A percentile compares a stretch with the other conserved stretches of the same genome.
Evolutionary conservation across 2,888 invertebrate species (phyloP).

Genomic region (Villa cingulata): DNA sequence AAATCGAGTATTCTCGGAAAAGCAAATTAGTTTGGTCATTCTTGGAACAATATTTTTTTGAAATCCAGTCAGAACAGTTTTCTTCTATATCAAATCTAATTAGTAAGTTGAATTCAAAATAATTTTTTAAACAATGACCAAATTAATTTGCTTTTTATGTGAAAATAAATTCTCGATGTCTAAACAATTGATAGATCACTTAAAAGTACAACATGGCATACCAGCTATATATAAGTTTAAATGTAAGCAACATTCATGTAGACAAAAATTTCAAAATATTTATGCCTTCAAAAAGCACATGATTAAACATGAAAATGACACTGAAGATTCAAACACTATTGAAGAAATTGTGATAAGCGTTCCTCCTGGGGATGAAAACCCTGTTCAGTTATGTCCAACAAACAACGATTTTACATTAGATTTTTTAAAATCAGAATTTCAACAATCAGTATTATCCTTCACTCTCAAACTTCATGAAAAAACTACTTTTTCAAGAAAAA

Average conservation of each 20-base stretch:
- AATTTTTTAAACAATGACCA: background rate
- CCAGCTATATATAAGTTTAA: slow-evolving; percentile 1
- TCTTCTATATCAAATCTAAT: too few relatives aligned
- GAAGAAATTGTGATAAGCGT: background rate
- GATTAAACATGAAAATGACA: too few relatives aligned
- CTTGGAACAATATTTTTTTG: slow-evolving; percentile 6
- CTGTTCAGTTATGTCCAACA: too few relatives aligned
- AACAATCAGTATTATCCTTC: background rate
- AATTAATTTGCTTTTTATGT: background rate
- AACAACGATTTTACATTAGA: background rate
- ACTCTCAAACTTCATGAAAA: background rate
- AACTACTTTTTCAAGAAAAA: background rate
- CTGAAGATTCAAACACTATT: background rate
- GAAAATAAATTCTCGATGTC: background rate
- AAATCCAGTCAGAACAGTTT: background rate
- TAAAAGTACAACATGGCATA: background rate
- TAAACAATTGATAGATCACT: background rate
- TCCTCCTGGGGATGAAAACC: background rate
- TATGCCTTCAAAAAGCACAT: too few relatives aligned
- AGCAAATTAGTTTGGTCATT: slow-evolving; percentile 5
- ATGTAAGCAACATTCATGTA: background rate
- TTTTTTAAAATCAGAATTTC: background rate
- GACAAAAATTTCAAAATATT: background rate
- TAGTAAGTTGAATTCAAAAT: background rate
- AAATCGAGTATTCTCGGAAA: background rate